Base-by-base conservation (phyloP, 2,888 invertebrate genomes). In the Rambutsinella grinnellia region DNA sequence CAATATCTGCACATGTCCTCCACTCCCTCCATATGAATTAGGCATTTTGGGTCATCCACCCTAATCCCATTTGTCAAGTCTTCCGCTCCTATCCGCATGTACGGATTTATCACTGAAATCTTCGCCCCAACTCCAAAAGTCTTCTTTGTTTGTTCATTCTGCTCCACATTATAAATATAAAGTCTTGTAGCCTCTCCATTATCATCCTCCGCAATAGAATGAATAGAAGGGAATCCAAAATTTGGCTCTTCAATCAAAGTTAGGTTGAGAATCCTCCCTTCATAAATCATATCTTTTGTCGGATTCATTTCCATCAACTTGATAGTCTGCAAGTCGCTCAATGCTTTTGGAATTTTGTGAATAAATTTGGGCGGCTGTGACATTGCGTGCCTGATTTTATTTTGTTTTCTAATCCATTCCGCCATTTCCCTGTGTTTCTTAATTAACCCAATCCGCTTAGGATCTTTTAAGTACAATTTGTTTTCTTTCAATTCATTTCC, bases 211-310 rank as follows among this genome's bases (percentile, higher is more conserved):
- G n/a, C n/a, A n/a, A n/a, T n/a, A n/a, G n/a, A n/a, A n/a, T n/a
- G n/a, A n/a, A 79, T 47, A 1, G 74, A 44, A 1, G 60, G 17
- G 1, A 28, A 56, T 2, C 61, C 28, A 2, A 57, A 17, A 27
- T 51, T 19, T 10, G 79, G 62, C 13, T 79, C 71, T 8, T 79
- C 75, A 26, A 79, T 67, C 0, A 79, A 26, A 13, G 66, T 66
- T 0, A 79, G 24, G 21, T 76, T 69, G 0, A 79, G 57, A 75
- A n/a, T n/a, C n/a, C n/a, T n/a, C n/a, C n/a, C n/a, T n/a, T n/a
- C n/a, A n/a, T n/a, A n/a, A n/a, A n/a, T 63, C 3, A 24, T 21
- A 27, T 78, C 78, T 15, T 21, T 17, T 17, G 47, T 69, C 8
- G 60, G 3, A 17, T 62, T 53, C 67, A 77, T 77, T 15, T 77